Evolutionary conservation across 2,888 invertebrate species (phyloP), one percentile per base, ranked within the genome.

Genomic region (Agrotis segetum): DNA sequence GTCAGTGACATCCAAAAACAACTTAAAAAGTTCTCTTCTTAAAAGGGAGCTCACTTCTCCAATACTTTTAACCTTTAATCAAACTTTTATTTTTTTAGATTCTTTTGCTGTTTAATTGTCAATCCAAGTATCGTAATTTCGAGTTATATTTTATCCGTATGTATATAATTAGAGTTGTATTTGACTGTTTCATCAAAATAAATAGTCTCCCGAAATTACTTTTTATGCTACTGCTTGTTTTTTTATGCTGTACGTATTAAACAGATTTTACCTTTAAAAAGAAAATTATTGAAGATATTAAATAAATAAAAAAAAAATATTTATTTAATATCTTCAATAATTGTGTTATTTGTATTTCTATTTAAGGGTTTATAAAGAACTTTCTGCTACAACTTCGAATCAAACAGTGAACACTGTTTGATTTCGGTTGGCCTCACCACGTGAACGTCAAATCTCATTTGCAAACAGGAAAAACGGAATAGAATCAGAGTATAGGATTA

Each of bases 391-490:
- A 40, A 56, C 56, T 67, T 67, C 21, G 21, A 13, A 59, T 65
- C 0, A 19, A n/a, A 53, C 50, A 19, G 29, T n/a, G 34, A 66
- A 55, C 53, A 56, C 17, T 55, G 7, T n/a, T 11, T 29, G 24
- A 24, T 50, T 64, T 76, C 69, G 53, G 55, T 62, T 66, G 49
- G 24, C 24, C 46, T 66, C 53, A 2, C 24, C 53, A 56, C 19
- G 21, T 29, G 58, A 53, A 66, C 60, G n/a, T 59, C 52, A 65
- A 83, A 75, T 74, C 61, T 68, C 76, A 61, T 83, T 76, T 63
- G 52, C 29, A 60, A 71, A 59, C 56, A 56, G 70, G 69, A 73
- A 77, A 40, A 80, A 67, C 55, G 16, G 29, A 72, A 76, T 67
- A 16, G 44, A 74, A 72, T 67, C 14, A 19, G 60, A 49, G 40